phyloP scores from a whole-genome alignment of 1,140 invertebrate genomes.

The Hermetia illucens region DNA sequence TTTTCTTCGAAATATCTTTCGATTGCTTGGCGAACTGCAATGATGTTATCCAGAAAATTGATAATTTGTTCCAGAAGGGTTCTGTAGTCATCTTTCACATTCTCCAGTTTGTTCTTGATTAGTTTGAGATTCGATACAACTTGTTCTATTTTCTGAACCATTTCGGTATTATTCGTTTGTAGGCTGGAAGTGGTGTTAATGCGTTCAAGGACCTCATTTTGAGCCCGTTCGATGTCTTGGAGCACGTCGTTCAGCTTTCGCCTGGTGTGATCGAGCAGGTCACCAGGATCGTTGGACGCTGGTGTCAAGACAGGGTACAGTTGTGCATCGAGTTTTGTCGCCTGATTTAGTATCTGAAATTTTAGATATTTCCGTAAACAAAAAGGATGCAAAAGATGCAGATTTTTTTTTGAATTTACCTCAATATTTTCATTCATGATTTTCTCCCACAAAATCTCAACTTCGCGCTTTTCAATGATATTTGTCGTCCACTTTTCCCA shows the following conservation, averaged over 20 bases:
- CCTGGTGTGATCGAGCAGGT: slow-evolving; percentile 35
- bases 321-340: slow-evolving; percentile 55
- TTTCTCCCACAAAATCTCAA: slow-evolving; percentile 48
- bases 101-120: slow-evolving; percentile 39
- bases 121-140: slow-evolving; percentile 26
- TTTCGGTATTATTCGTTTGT: slow-evolving; percentile 39
- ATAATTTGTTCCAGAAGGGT: slow-evolving; percentile 52
- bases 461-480: slow-evolving; percentile 48
- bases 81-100: slow-evolving; percentile 57
- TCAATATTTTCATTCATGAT: slow-evolving; percentile 58
- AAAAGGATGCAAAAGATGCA: slow-evolving; percentile 1
- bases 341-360: slow-evolving; percentile 57
- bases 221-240: slow-evolving; percentile 53
- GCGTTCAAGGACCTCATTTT: slow-evolving; percentile 53
- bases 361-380: slow-evolving; percentile 7
- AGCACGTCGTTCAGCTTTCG: slow-evolving; percentile 43
- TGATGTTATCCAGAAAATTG: slow-evolving; percentile 22
- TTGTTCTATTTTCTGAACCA: slow-evolving; percentile 50
- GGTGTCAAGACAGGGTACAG: slow-evolving; percentile 63
- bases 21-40: slow-evolving; percentile 20
- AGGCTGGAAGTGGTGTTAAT: slow-evolving; percentile 40
- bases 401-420: slow-evolving; percentile 33
- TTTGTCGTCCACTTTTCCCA: slow-evolving; percentile 54
- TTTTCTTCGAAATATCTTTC: slow-evolving; percentile 19
- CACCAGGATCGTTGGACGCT: slow-evolving; percentile 40